Percentiles rank a stretch among this genome's conserved stretches.
Conservation (phyloP, 2,888 invertebrate species). For the Siphonodentalium dalli region DNA sequence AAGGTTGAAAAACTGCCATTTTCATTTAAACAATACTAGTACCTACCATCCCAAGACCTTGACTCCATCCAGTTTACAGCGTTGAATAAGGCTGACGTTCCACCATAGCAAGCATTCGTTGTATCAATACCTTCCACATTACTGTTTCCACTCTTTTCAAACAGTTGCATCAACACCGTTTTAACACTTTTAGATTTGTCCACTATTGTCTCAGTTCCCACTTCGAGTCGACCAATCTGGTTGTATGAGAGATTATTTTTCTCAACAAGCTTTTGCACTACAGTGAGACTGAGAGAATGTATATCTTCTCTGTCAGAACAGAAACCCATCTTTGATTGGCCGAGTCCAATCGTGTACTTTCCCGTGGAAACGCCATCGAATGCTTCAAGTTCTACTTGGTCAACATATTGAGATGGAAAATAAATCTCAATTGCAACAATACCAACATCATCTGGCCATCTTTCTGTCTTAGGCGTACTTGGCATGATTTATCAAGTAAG, state of each 20-base stretch:
- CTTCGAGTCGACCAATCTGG: conserved; percentile 91
- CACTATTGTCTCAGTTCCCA: conserved; percentile 97
- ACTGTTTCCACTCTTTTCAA: conserved; percentile 85
- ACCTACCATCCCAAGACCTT: conserved; percentile 89
- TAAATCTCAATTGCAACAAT: conserved; percentile 92
- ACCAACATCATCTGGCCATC: conserved; percentile 77
- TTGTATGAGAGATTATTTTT: conserved; percentile 77
- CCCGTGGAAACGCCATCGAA: conserved; percentile 72
- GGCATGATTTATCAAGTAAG: too few relatives aligned
- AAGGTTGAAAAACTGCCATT: too few relatives aligned
- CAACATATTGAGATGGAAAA: conserved; percentile 92
- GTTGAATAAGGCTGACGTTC: conserved; percentile 96
- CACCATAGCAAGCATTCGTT: conserved; percentile 98
- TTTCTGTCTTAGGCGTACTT: conserved; percentile 26
- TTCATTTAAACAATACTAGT: too few relatives aligned
- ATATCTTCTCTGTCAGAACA: conserved; percentile 97
- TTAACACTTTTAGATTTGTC: conserved; percentile 99
- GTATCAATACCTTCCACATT: conserved; percentile 96
- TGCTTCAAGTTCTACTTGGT: conserved; percentile 87
- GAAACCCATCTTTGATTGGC: conserved; percentile 95
- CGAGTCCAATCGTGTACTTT: conserved; percentile 96
- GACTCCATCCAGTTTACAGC: conserved; percentile 97
- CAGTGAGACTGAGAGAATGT: conserved; percentile 93
- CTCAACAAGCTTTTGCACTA: conserved; percentile 83
- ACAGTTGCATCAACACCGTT: conserved; percentile 94